Conservation (phyloP, 23 tunicate genomes). For the Trididemnum miniatum region DNA sequence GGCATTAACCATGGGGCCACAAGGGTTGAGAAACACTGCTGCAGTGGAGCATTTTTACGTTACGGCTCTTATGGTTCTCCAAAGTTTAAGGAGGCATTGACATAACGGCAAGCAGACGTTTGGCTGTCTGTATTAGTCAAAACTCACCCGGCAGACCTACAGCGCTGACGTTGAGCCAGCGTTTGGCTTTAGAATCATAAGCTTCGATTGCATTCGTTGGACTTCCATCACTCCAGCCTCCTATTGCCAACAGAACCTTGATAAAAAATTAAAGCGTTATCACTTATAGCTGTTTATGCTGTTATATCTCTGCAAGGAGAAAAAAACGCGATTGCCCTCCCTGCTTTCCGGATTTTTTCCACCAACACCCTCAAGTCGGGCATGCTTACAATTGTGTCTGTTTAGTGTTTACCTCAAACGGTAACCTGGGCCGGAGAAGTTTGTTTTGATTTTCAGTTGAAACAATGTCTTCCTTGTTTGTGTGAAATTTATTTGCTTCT, state of each 20-base stretch:
- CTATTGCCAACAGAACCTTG: slow-evolving; percentile 82
- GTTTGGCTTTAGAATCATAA: slow-evolving; percentile 84
- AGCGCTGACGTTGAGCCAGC: slow-evolving; percentile 89
- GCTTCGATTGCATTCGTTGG: slow-evolving; percentile 96
- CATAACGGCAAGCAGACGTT: too few relatives aligned
- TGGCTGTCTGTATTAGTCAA: too few relatives aligned
- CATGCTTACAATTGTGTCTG: too few relatives aligned
- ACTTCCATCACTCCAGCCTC: slow-evolving; percentile 95
- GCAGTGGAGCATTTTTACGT: too few relatives aligned
- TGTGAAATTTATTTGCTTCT: slow-evolving; percentile 78
- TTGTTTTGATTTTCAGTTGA: slow-evolving; percentile 32
- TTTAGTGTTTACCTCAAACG: slow-evolving; percentile 56
- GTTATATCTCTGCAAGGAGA: too few relatives aligned
- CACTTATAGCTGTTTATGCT: neutral
- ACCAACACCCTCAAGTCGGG: too few relatives aligned
- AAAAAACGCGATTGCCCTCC: too few relatives aligned
- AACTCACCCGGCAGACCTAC: slow-evolving; percentile 64
- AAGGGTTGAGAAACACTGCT: too few relatives aligned
- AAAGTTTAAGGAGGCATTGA: too few relatives aligned
- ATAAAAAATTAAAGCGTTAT: neutral
- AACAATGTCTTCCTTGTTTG: slow-evolving; percentile 32
- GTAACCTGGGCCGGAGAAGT: slow-evolving; percentile 75
- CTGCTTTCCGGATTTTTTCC: too few relatives aligned
- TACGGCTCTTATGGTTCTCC: too few relatives aligned
- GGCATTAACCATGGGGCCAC: too few relatives aligned